Conservation (phyloP, 2,797 vertebrate species). For the Sebastes miniatus region DNA sequence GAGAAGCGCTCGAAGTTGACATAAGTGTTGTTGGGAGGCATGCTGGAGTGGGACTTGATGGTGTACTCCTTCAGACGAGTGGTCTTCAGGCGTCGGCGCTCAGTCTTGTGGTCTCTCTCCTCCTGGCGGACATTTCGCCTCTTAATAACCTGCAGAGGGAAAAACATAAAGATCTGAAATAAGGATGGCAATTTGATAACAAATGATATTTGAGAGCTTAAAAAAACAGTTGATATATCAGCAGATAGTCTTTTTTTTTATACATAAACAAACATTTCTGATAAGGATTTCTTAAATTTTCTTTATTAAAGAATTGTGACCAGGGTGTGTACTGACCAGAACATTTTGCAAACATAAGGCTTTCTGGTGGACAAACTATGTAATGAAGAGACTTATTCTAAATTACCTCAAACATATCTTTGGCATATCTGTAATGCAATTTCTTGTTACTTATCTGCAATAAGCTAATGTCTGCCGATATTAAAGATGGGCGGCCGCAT, state of each 20-base stretch:
- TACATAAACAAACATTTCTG: neutral
- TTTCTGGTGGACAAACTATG: no score
- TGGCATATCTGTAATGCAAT: no score
- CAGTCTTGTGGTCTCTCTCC: slow-evolving; percentile 88
- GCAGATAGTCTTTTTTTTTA: neutral
- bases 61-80: slow-evolving; percentile 98
- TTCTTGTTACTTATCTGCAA: no score
- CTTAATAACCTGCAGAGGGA: slow-evolving; percentile 89
- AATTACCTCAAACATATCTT: no score
- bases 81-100: slow-evolving; percentile 94
- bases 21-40: slow-evolving; percentile 99
- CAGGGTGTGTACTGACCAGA: no score
- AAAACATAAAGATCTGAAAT: neutral
- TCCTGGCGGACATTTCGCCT: slow-evolving; percentile 92
- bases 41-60: slow-evolving; percentile 98
- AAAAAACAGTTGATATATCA: neutral
- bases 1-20: slow-evolving; percentile 98
- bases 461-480: no score
- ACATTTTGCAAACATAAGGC: no score
- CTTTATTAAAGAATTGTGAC: neutral
- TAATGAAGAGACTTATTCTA: no score
- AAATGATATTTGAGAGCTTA: neutral
- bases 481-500: no score
- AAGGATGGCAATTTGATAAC: neutral
- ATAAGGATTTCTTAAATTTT: neutral